Evolutionary conservation across 2,113 vertebrate genomes (phyloP).

Genomic region (Gambusia holbrooki): DNA sequence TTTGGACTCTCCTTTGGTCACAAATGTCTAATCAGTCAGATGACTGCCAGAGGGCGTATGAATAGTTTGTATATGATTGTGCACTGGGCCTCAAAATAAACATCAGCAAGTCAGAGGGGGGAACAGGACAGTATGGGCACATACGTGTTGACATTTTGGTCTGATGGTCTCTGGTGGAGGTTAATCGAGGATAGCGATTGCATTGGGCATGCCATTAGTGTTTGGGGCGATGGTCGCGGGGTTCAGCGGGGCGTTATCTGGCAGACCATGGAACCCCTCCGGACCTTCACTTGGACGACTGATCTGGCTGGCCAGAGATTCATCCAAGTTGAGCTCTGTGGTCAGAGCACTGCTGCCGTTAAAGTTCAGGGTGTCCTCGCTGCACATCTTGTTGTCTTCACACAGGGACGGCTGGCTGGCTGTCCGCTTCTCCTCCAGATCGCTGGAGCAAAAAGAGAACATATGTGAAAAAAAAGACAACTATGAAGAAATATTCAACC

Average conservation of each 20-base stretch:
- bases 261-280: slow-evolving; percentile 69
- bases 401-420: slow-evolving; percentile 89
- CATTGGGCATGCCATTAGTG: slow-evolving; percentile 73
- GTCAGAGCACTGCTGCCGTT: slow-evolving; percentile 87
- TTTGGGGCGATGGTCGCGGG: slow-evolving; percentile 50
- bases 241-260: slow-evolving; percentile 80
- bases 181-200: slow-evolving; percentile 75
- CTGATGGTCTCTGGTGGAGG: slow-evolving; percentile 59
- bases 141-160: slow-evolving; percentile 72
- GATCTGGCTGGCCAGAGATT: slow-evolving; percentile 90
- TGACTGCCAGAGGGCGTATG: slow-evolving; percentile 54
- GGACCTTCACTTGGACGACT: slow-evolving; percentile 84
- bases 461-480: neutral
- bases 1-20: slow-evolving; percentile 75
- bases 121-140: slow-evolving; percentile 66
- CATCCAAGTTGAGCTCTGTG: slow-evolving; percentile 89
- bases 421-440: slow-evolving; percentile 89
- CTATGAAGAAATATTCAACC: neutral
- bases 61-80: slow-evolving; percentile 66
- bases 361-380: slow-evolving; percentile 88
- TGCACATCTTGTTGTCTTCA: slow-evolving; percentile 86
- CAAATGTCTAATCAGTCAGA: slow-evolving; percentile 68
- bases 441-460: slow-evolving; percentile 67
- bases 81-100: slow-evolving; percentile 56
- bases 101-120: slow-evolving; percentile 56